Conservation (phyloP, 2,113 vertebrate genomes). For the Tychaedon coryphoeus region DNA sequence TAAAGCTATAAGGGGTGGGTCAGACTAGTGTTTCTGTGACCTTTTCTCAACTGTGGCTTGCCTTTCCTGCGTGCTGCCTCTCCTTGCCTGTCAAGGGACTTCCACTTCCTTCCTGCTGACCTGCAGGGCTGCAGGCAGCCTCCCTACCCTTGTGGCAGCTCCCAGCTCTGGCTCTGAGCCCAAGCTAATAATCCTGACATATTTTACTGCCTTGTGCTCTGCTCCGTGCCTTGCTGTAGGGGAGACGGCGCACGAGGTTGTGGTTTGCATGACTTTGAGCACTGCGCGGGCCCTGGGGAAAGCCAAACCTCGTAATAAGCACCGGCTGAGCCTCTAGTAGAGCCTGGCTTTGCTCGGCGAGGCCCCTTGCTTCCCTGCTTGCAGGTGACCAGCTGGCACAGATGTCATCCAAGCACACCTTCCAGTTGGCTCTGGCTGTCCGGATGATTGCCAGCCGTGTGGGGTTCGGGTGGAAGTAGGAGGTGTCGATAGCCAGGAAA, state of each 20-base stretch:
- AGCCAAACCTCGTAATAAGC: neutral
- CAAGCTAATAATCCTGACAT: conserved; percentile 28
- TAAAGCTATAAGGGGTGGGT: neutral
- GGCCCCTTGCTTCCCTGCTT: neutral
- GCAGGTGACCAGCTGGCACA: neutral
- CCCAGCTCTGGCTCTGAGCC: conserved; percentile 32
- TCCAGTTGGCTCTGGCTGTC: neutral
- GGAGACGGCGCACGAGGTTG: neutral
- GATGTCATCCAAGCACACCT: neutral
- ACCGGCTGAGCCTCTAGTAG: neutral
- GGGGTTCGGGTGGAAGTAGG: neutral
- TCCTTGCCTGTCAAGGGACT: conserved; percentile 14
- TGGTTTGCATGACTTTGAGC: neutral
- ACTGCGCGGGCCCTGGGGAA: neutral
- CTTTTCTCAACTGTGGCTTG: conserved; percentile 4
- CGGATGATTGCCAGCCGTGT: neutral
- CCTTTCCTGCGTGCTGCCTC: conserved; percentile 5
- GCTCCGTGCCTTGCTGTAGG: neutral
- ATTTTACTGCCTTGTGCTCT: conserved; percentile 17
- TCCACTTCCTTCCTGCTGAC: conserved; percentile 37
- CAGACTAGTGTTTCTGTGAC: neutral
- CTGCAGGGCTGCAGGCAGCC: conserved; percentile 13
- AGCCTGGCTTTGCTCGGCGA: neutral
- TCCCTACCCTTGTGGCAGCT: conserved; percentile 26
- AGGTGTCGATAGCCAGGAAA: conserved; percentile 41